Evolutionary conservation across 2,113 vertebrate genomes (phyloP), one percentile per base, ranked within the genome.

Genomic region (Prochilodus magdalenae): DNA sequence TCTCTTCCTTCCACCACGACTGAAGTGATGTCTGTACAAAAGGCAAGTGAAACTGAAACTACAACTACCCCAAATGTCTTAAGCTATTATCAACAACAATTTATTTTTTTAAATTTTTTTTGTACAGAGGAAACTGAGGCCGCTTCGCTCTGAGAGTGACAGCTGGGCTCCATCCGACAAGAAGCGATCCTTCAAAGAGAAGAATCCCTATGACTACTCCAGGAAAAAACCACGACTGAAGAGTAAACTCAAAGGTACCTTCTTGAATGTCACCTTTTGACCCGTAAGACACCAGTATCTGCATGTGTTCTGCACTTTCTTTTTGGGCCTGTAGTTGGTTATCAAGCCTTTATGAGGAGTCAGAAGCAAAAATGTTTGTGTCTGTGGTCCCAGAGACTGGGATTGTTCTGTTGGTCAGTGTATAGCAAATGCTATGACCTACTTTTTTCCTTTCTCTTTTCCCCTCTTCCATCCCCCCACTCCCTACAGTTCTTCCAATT

Each of bases 401-500:
- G n/a, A n/a, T n/a, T n/a, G n/a, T n/a, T 51, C 4, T 51, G 8
- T 1, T 51, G 8, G 14, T 51, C 49, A 3, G 49, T 51, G 49
- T 51, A 5, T 2, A 51, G 49, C 5, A 51, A 51, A 51, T 51
- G 14, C 2, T 3, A 15, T 51, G 16, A 51, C 49, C 49, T 18
- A 36, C 14, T 71, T 53, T 47, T 71, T 40, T 6, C 44, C 14
- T n/a, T n/a, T 24, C 7, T 72, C 51, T 40, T 24, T 33, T n/a
- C n/a, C n/a, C n/a, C n/a, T n/a, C n/a, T n/a, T n/a, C n/a, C n/a
- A n/a, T n/a, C n/a, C n/a, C n/a, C n/a, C n/a, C n/a, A n/a, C 20
- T 71, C n/a, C 16, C n/a, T 22, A 20, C 36, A 94, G 93, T 94
- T 79, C 59, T 94, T 14, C 93, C 93, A 11, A 11, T 94, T 82